phyloP scores from a whole-genome alignment of 2,888 invertebrate genomes.

The Diogma glabrata region DNA sequence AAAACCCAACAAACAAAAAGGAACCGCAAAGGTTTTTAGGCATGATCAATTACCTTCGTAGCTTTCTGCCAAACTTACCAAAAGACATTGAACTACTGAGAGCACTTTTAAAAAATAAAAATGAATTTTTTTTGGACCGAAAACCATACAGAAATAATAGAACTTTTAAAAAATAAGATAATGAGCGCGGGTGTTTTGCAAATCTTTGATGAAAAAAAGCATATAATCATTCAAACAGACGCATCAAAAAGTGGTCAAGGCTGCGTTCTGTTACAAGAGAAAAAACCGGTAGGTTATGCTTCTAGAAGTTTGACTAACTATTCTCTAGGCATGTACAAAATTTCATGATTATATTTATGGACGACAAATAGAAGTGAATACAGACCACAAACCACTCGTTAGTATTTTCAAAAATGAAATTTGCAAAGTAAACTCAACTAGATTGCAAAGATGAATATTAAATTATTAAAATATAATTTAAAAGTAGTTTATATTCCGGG shows the following conservation, averaged over 20 bases:
- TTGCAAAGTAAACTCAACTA: background rate
- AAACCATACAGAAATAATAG: background rate
- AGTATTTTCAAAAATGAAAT: background rate
- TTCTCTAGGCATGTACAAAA: constrained; percentile 16
- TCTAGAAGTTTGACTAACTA: constrained; percentile 14
- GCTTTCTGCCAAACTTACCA: constrained; percentile 16
- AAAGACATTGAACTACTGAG: constrained; percentile 14
- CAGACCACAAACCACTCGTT: background rate
- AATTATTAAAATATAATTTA: background rate
- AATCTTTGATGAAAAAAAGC: no score
- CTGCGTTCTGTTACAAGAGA: constrained; percentile 16
- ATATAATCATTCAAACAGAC: constrained; percentile 18
- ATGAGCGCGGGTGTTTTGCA: no score
- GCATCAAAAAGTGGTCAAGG: constrained; percentile 18
- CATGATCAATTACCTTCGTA: constrained; percentile 18
- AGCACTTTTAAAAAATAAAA: constrained; percentile 15
- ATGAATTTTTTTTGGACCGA: no score
- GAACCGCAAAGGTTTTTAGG: constrained; percentile 16
- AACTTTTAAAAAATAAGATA: background rate
- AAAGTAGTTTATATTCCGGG: constrained; percentile 11
- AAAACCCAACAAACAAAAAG: constrained; percentile 11
- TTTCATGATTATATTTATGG: constrained; percentile 18
- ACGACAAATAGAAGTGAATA: background rate
- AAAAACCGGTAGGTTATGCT: constrained; percentile 14
- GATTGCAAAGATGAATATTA: background rate